A percentile compares a stretch with the other conserved stretches of the same genome.
These are phyloP conservation scores for Dynastes grantii DNA, from an alignment of 2,888 invertebrate species.

Conservation along the genomic window DNA sequence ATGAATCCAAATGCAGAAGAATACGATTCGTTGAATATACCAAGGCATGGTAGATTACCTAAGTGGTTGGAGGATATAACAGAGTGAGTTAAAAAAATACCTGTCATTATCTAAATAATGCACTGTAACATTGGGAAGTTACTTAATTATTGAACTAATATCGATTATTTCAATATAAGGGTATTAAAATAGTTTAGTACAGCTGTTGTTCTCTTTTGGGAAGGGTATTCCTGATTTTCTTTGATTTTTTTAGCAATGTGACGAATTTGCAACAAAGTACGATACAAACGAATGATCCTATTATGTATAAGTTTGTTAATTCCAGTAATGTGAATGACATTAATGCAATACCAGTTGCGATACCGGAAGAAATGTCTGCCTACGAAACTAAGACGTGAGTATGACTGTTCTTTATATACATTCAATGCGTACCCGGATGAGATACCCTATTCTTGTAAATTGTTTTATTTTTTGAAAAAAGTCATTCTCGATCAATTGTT, in stretches of 20 bases:
- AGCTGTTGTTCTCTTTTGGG: no score
- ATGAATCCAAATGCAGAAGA: slow-evolving; percentile 44
- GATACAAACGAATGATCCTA: slow-evolving; percentile 29
- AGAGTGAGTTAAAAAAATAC: slow-evolving; percentile 61
- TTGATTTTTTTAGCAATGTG: slow-evolving; percentile 33
- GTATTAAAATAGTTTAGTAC: neutral
- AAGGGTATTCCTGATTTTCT: no score
- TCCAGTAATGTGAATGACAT: slow-evolving; percentile 35
- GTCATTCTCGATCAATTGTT: no score
- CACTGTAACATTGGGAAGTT: slow-evolving; percentile 12
- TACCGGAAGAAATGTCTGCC: slow-evolving; percentile 36
- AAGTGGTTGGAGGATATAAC: slow-evolving; percentile 69
- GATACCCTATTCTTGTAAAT: no score
- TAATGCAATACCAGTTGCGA: slow-evolving; percentile 33
- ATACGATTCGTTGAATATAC: slow-evolving; percentile 51
- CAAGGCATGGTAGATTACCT: slow-evolving; percentile 61
- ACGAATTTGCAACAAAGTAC: slow-evolving; percentile 34
- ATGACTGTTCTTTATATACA: neutral
- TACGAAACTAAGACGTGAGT: slow-evolving; percentile 42
- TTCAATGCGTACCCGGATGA: no score
- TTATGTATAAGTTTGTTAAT: slow-evolving; percentile 38
- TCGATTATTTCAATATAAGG: slow-evolving; percentile 2
- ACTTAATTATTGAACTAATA: slow-evolving; percentile 23
- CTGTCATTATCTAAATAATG: slow-evolving; percentile 29
- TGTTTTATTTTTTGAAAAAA: no score